Evolutionary conservation across 2,113 vertebrate species (phyloP).

Genomic region (Epinephelus fuscoguttatus): DNA sequence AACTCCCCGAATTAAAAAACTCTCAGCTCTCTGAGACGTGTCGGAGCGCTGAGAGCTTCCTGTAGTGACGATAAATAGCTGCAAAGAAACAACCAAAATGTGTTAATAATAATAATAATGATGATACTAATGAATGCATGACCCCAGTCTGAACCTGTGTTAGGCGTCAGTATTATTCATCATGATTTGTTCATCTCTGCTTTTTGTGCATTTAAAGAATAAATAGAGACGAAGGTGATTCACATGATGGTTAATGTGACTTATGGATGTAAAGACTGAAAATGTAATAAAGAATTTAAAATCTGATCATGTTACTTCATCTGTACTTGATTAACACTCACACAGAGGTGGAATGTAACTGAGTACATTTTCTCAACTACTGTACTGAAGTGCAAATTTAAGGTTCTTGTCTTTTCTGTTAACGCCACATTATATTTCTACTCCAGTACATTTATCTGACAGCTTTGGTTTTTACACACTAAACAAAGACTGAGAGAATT

Average conservation of each 20-base stretch:
- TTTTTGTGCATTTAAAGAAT: conserved; percentile 63
- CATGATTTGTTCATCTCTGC: not conserved
- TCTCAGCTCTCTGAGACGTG: not conserved
- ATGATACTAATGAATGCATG: not conserved
- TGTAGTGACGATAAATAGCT: not conserved
- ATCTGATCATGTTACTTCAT: not conserved
- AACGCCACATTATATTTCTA: too few species aligned
- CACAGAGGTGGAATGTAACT: too few species aligned
- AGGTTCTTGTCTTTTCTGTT: too few species aligned
- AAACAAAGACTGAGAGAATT: too few species aligned
- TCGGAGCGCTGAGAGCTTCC: not conserved
- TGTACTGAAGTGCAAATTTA: too few species aligned
- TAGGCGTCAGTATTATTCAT: not conserved
- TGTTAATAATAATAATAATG: not conserved
- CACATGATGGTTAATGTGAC: not conserved
- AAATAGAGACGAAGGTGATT: not conserved
- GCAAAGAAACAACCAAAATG: conserved; percentile 54
- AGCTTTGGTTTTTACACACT: too few species aligned
- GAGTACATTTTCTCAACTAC: too few species aligned
- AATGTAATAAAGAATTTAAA: conserved; percentile 46
- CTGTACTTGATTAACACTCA: too few species aligned
- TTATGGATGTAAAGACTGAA: conserved; percentile 22
- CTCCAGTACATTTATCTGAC: too few species aligned
- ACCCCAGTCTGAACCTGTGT: not conserved
- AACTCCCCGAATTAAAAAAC: not conserved